Base-by-base conservation (phyloP, 2,113 vertebrate genomes). In the Charadrius vociferus region DNA sequence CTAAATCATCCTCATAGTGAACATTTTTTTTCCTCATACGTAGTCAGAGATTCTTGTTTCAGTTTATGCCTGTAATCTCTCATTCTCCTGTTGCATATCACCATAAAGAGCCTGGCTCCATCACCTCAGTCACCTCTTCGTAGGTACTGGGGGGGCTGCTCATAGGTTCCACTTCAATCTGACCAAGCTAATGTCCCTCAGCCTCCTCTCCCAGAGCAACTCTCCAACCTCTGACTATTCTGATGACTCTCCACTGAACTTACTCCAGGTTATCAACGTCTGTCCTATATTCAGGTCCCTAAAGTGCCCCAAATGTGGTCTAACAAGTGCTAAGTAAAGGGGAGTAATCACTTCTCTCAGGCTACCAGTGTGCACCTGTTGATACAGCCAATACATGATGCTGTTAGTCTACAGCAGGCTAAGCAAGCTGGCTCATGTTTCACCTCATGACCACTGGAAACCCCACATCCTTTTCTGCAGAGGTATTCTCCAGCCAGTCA, bases 91-190 rank as follows among this genome's bases (percentile, higher is more conserved):
- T 63, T 3, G 1, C 19, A 17, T 45, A 41, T 8, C 6, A 16
- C 39, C 39, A 27, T 56, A 45, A 73, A 81, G n/a, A 47, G 16
- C 26, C 34, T 79, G 71, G 24, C 30, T 78, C 23, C 1, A 1
- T 86, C 5, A 1, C 21, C 18, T 6, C 2, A 0, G 32, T 55
- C 32, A 70, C 17, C 20, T 65, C 49, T 73, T 11, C 3, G 2
- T 36, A 79, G 32, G 32, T 74, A 12, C 21, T 50, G 21, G 9
- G 21, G 10, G 3, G 15, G 5, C 19, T 67, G 23, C 83, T 88
- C 10, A 11, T 21, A 45, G 17, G 7, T 55, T 67, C 10, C 26
- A 65, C 23, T 89, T 53, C 16, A 47, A 10, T 47, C n/a, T 82
- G 30, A 78, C 32, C 12, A 27, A 53, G 17, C 6, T 9, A 10